Conservation (phyloP, 92 coral and sea anemone genomes). For the Siderastrea siderea region DNA sequence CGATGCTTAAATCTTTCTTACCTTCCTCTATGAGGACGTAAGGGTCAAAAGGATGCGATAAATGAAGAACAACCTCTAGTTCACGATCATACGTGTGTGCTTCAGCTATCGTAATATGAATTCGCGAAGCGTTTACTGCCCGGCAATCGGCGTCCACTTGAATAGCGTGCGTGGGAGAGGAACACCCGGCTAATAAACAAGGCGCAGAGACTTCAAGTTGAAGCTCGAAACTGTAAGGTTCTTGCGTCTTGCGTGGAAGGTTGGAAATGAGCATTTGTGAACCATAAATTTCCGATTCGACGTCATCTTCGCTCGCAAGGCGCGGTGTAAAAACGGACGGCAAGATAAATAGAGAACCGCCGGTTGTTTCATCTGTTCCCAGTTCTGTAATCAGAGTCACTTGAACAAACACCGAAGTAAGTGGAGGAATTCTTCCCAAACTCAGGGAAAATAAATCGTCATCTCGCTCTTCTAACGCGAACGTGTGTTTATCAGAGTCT, state of each 20-base stretch:
- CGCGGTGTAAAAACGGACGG: constrained; percentile 96
- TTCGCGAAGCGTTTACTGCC: constrained; percentile 90
- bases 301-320: constrained; percentile 62
- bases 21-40: constrained; percentile 95
- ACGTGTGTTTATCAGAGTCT: constrained; percentile 67
- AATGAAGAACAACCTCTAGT: constrained; percentile 86
- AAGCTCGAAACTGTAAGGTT: constrained; percentile 92
- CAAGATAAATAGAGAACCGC: constrained; percentile 90
- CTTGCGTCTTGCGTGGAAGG: constrained; percentile 81
- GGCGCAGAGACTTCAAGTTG: constrained; percentile 91
- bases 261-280: constrained; percentile 83
- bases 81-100: constrained; percentile 90
- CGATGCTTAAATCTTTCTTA: constrained; percentile 44
- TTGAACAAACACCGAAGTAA: constrained; percentile 86
- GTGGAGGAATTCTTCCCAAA: constrained; percentile 97
- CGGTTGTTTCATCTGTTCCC: constrained; percentile 76
- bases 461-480: constrained; percentile 82
- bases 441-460: constrained; percentile 86
- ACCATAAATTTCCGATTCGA: constrained; percentile 68
- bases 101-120: constrained; percentile 94
- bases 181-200: constrained; percentile 95
- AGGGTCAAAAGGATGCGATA: constrained; percentile 90
- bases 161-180: constrained; percentile 95
- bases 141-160: constrained; percentile 96
- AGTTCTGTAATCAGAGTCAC: constrained; percentile 93